phyloP scores from a whole-genome alignment of 2,888 invertebrate genomes.

The Coelinius sp. region DNA sequence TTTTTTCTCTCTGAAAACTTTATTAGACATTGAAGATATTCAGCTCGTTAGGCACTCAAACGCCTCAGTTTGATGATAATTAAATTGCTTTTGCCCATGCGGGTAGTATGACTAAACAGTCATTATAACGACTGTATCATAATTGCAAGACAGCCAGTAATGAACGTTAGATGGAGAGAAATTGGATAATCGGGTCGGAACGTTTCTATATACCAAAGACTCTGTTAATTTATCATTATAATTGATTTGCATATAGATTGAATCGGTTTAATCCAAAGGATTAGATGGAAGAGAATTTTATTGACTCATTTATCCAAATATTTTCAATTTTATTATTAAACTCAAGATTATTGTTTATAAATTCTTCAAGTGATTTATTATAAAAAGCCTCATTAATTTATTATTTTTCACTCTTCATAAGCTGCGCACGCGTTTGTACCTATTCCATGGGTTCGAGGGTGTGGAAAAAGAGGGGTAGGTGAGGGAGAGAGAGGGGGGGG shows the following conservation, averaged over 20 bases:
- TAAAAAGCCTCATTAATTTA: slow-evolving; percentile 6
- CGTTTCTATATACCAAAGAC: slow-evolving; percentile 34
- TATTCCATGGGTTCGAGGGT: not conserved
- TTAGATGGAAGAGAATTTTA: slow-evolving; percentile 23
- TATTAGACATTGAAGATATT: slow-evolving; percentile 39
- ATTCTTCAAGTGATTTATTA: not conserved
- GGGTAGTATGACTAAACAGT: slow-evolving; percentile 64
- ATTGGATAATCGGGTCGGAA: slow-evolving; percentile 55
- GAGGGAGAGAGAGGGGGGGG: slow-evolving; percentile 5
- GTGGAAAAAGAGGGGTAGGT: not conserved
- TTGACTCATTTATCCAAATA: slow-evolving; percentile 17
- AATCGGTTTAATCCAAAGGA: slow-evolving; percentile 61
- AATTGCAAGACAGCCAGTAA: slow-evolving; percentile 61
- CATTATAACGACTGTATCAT: slow-evolving; percentile 65
- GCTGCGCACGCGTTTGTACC: not conserved
- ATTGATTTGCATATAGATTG: slow-evolving; percentile 68
- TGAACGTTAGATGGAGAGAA: slow-evolving; percentile 52
- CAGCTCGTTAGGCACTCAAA: slow-evolving; percentile 46
- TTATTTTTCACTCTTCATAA: not conserved
- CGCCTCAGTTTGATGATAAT: slow-evolving; percentile 59
- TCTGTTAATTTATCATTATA: slow-evolving; percentile 65
- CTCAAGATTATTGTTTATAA: not conserved
- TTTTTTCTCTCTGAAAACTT: too few relatives aligned
- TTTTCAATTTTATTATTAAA: not conserved
- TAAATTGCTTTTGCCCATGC: slow-evolving; percentile 62